Evolutionary conservation across 2,113 vertebrate genomes (phyloP), one percentile per base, ranked within the genome.

Genomic region (Ceyx melanurus): DNA sequence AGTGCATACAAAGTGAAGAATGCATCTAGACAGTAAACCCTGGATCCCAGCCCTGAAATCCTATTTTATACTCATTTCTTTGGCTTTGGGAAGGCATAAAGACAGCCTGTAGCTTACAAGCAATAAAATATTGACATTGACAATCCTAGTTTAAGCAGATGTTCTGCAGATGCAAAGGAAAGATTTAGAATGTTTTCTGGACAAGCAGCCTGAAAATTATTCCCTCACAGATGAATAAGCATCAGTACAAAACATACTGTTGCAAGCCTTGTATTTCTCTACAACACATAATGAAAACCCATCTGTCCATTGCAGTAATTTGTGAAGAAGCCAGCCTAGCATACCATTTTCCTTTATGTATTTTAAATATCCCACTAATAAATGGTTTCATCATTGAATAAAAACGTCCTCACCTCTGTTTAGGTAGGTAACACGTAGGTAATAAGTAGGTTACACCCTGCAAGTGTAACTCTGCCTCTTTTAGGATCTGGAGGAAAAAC

Each of bases 131-230:
- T 25, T 94, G 72, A 95, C 86, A 96, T 45, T 92, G 92, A 90
- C 90, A 97, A 90, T 93, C 90, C 80, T 80, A 80, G 84, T 95
- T 96, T 80, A 96, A 93, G 77, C 96, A 97, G 97, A 97, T 97
- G 96, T 95, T 97, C 57, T 89, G 45, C 95, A 97, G 97, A 97
- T 97, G 96, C 92, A 85, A 75, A 84, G 70, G 31, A 97, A 97
- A 97, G 90, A 96, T 97, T 95, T 93, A 95, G 83, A 91, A 87
- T 86, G 65, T 74, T 87, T 71, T 95, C 83, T 94, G 94, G 95
- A 97, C 95, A 96, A 92, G 92, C 78, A 92, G 68, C 46, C 95
- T 89, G 91, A 94, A 97, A 97, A 97, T 97, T 96, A 95, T 79
- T 97, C 80, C 93, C 92, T 91, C 84, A 78, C 85, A 97, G 92